Percentiles rank a stretch among this genome's conserved stretches.
Conservation (phyloP, 2,113 vertebrate genomes). For the Callorhinus ursinus region DNA sequence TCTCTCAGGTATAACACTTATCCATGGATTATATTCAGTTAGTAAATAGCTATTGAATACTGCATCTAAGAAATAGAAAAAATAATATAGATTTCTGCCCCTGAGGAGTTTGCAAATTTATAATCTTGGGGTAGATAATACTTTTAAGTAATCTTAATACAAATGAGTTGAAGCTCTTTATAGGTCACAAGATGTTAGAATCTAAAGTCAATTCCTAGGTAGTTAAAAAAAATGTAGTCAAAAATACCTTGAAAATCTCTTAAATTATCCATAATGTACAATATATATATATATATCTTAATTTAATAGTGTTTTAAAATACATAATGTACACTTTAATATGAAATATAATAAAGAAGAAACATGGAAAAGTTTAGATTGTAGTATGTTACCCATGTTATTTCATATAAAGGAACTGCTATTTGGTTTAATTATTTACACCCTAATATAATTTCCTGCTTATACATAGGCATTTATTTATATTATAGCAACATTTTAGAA, state of each 20-base stretch:
- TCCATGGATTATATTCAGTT: neutral
- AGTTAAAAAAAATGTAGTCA: neutral
- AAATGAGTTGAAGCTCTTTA: neutral
- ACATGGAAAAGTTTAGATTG: neutral
- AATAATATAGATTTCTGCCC: neutral
- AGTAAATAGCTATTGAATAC: neutral
- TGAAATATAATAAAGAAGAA: conserved; percentile 1
- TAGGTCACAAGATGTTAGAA: neutral
- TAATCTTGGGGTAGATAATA: neutral
- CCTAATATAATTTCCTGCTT: neutral
- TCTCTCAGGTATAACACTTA: neutral
- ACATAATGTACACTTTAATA: neutral
- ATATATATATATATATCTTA: neutral
- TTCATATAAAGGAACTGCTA: neutral
- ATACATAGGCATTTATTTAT: neutral
- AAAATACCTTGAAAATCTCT: neutral
- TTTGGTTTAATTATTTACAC: neutral
- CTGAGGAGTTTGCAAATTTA: neutral
- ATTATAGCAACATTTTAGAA: neutral
- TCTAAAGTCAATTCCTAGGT: neutral
- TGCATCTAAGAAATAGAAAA: neutral
- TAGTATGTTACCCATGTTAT: neutral
- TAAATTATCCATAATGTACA: neutral
- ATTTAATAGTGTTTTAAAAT: neutral
- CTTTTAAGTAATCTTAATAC: conserved; percentile 2